Evolutionary conservation across 2,113 vertebrate genomes (phyloP).

Genomic region (Eretmochelys imbricata): DNA sequence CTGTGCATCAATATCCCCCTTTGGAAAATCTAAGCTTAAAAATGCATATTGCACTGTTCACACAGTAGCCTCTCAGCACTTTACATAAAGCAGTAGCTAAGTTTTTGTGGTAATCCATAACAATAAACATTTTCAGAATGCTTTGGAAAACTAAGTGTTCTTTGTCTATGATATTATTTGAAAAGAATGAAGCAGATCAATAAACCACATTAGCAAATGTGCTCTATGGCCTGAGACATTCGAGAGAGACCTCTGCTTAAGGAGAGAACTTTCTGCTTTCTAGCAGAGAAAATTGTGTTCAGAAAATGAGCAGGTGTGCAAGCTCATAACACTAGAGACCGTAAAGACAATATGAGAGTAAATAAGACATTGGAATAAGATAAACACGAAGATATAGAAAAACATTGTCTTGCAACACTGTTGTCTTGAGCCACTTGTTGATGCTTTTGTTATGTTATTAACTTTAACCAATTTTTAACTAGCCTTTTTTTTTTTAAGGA

Average conservation of each 20-base stretch:
- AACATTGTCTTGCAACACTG: background rate
- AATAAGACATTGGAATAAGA: background rate
- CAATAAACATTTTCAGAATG: background rate
- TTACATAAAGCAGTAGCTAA: background rate
- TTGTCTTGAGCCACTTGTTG: background rate
- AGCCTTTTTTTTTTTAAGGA: slow-evolving; percentile 76
- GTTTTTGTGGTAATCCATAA: background rate
- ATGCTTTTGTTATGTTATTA: background rate
- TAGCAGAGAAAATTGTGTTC: background rate
- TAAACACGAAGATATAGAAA: background rate
- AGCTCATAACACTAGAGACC: background rate
- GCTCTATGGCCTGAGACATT: background rate
- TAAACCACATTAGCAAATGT: background rate
- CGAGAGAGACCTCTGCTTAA: background rate
- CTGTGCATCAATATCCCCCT: background rate
- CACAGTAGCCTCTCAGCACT: background rate
- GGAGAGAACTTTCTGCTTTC: background rate
- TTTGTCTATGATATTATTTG: background rate
- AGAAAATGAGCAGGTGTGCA: background rate
- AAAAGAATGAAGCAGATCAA: background rate
- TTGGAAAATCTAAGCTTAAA: background rate
- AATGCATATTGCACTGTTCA: background rate
- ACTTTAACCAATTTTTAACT: background rate
- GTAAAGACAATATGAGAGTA: background rate
- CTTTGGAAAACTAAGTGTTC: background rate